Conservation (phyloP, 2,113 vertebrate species). For the Scomber colias region DNA sequence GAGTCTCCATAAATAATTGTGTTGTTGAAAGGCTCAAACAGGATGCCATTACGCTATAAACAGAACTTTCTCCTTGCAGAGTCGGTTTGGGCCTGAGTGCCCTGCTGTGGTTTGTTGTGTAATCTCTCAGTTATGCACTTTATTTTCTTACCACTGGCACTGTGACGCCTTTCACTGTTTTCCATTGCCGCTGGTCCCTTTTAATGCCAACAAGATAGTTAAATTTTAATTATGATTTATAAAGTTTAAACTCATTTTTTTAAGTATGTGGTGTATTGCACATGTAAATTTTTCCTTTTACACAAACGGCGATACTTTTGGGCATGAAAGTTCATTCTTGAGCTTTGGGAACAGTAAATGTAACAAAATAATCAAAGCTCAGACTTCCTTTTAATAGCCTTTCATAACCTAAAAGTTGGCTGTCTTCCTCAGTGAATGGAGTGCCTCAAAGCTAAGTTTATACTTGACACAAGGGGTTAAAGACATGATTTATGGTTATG, state of each 20-base stretch:
- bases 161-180: constrained; percentile 71
- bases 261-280: not conserved
- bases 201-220: constrained; percentile 41
- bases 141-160: constrained; percentile 87
- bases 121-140: constrained; percentile 86
- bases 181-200: constrained; percentile 74
- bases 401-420: not conserved
- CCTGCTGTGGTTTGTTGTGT: constrained; percentile 93
- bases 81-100: constrained; percentile 89
- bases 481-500: too few species aligned
- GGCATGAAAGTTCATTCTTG: not conserved
- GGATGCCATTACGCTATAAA: constrained; percentile 87
- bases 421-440: not conserved
- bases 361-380: not conserved
- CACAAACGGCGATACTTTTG: not conserved
- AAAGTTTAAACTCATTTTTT: constrained; percentile 20
- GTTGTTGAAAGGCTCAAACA: constrained; percentile 70
- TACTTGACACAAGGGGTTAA: not conserved
- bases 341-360: not conserved
- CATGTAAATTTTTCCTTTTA: not conserved
- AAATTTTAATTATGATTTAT: constrained; percentile 39
- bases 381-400: not conserved
- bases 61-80: constrained; percentile 89
- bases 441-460: constrained; percentile 2
- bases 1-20: constrained; percentile 74